phyloP scores from a whole-genome alignment of 2,888 invertebrate species.

The Brachyopa scutellaris region DNA sequence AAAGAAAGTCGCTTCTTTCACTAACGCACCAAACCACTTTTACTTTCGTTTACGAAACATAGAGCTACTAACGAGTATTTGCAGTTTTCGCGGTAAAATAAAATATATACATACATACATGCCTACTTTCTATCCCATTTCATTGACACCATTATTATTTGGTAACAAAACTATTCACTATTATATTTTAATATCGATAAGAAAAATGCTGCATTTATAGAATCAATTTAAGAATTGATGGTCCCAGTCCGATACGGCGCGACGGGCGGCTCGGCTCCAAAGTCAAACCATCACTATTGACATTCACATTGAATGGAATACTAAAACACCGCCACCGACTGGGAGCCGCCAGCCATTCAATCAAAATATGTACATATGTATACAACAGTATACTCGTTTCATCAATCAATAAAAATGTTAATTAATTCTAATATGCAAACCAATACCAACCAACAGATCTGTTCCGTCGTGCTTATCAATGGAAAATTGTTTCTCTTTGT shows the following conservation, averaged over 20 bases:
- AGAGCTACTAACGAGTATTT: too few relatives aligned
- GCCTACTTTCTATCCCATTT: neutral
- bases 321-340: neutral
- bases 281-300: neutral
- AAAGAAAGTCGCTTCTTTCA: conserved; percentile 2
- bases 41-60: neutral
- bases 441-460: neutral
- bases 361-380: too few relatives aligned
- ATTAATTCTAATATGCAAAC: conserved; percentile 58
- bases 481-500: neutral
- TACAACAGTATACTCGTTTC: conserved; percentile 25
- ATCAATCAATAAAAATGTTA: conserved; percentile 59
- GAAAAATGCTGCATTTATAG: too few relatives aligned
- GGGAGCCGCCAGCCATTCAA: too few relatives aligned
- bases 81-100: neutral
- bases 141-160: neutral
- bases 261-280: too few relatives aligned
- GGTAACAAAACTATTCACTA: too few relatives aligned
- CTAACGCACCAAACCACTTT: neutral
- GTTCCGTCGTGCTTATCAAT: conserved; percentile 25
- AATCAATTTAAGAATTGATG: too few relatives aligned
- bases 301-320: neutral
- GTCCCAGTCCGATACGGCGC: neutral
- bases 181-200: too few relatives aligned
- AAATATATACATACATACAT: too few relatives aligned